phyloP scores from a whole-genome alignment of 1,140 invertebrate genomes.

The Manduca sexta region DNA sequence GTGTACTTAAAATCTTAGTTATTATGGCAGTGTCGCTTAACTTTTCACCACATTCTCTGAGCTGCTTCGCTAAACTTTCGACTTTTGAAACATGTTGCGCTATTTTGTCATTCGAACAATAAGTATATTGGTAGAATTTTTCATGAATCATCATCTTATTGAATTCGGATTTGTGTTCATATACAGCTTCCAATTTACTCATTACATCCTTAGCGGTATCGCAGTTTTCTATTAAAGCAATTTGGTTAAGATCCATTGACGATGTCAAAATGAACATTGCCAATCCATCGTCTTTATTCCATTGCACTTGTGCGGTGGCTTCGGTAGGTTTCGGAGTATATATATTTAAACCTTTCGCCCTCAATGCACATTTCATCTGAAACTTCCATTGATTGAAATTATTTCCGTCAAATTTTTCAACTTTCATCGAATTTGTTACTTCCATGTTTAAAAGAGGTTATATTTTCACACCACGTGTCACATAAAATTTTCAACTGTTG shows the following conservation, averaged over 20 bases:
- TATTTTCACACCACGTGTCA: no score
- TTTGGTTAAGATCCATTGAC: constrained; percentile 39
- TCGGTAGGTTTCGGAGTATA: constrained; percentile 17
- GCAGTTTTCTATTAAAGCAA: constrained; percentile 13
- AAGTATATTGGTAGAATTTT: constrained; percentile 28
- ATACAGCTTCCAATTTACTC: constrained; percentile 37
- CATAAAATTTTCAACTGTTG: no score
- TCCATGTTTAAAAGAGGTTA: no score
- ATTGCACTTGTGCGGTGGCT: constrained; percentile 7
- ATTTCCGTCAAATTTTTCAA: constrained; percentile 32
- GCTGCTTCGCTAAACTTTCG: constrained; percentile 33
- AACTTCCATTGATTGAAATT: constrained; percentile 46
- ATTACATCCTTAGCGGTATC: constrained; percentile 25
- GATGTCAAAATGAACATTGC: constrained; percentile 43
- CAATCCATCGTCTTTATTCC: constrained; percentile 35
- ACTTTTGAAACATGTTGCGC: constrained; percentile 39
- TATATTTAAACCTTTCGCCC: no score
- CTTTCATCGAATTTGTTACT: no score
- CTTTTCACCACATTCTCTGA: constrained; percentile 35
- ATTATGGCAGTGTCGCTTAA: constrained; percentile 36
- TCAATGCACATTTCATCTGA: constrained; percentile 38
- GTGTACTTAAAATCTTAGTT: constrained; percentile 33
- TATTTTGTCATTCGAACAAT: constrained; percentile 20
- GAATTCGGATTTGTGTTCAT: constrained; percentile 37
- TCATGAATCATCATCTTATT: constrained; percentile 45